Evolutionary conservation across 2,797 vertebrate genomes (phyloP), one percentile per base, ranked within the genome.

Genomic region (Manis pentadactyla): DNA sequence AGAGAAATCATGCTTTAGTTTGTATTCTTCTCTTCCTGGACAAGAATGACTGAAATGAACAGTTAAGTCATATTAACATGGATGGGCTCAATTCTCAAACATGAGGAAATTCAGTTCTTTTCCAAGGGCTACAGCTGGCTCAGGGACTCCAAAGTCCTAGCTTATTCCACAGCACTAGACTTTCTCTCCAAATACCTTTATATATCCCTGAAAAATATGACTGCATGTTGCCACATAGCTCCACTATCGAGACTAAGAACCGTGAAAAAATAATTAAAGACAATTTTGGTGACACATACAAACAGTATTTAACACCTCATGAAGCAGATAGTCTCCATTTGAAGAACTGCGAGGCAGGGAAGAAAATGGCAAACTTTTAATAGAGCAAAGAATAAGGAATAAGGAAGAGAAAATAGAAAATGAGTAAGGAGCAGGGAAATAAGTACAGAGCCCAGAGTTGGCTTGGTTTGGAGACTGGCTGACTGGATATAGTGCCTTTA

Each of bases 31-130:
- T 59, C 34, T 93, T 96, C 19, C 34, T 53, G 5, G 19, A 68
- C 2, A 75, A 87, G 34, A 74, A 75, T 21, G 46, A 75, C 34
- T 90, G 87, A 61, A 93, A 59, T 93, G 64, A 89, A 93, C 39
- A 86, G 23, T 75, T 86, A 82, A 68, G 29, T 61, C 55, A 81
- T 53, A 1, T 74, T 74, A 17, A 49, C 51, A 74, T 1, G 4
- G 9, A 34, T 86, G 10, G 27, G 59, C 34, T 93, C 42, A 68
- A 39, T 29, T 86, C 53, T 81, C 37, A 90, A 59, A 84, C 93
- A 90, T 61, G 14, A 93, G 37, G 42, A 61, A 68, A 87, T 73
- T n/a, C 34, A 93, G 14, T 74, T 29, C 61, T 87, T 87, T 82
- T 68, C 68, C 59, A 86, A 74, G 15, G 53, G 61, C 25, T 53